These are phyloP conservation scores for Coptodon rendalli DNA, from an alignment of 2,113 vertebrate species.

Conservation along the genomic window DNA sequence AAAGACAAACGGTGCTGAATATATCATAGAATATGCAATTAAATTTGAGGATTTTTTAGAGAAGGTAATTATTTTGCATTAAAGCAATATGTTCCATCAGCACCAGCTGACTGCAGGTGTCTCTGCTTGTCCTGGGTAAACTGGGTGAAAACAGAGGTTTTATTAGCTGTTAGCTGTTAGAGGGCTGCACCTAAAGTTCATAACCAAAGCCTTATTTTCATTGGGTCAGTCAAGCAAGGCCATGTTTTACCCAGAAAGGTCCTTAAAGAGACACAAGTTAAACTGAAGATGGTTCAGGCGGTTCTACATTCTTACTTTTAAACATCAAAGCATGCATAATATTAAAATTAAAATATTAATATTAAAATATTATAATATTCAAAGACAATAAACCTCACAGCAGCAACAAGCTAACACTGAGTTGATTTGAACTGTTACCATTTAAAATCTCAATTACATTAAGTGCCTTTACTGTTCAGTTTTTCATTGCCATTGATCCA, in stretches of 20 bases:
- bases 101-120: background rate
- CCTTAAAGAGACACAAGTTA: background rate
- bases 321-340: background rate
- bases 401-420: background rate
- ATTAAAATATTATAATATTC: too few relatives aligned
- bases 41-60: background rate
- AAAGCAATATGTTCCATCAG: background rate
- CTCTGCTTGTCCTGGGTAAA: background rate
- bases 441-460: background rate
- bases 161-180: background rate
- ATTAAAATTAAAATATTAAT: too few relatives aligned
- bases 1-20: background rate
- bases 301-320: background rate
- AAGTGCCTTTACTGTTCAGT: conserved; percentile 15
- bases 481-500: conserved; percentile 14
- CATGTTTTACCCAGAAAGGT: background rate
- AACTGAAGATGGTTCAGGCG: background rate
- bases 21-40: background rate
- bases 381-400: background rate
- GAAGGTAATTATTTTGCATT: background rate
- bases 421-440: background rate
- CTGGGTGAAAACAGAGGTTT: background rate
- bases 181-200: background rate
- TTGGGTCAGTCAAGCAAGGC: background rate
- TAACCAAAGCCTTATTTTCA: background rate